A percentile compares a stretch with the other conserved stretches of the same genome.
Conservation (phyloP, 2,888 invertebrate genomes). For the Metellina segmentata region DNA sequence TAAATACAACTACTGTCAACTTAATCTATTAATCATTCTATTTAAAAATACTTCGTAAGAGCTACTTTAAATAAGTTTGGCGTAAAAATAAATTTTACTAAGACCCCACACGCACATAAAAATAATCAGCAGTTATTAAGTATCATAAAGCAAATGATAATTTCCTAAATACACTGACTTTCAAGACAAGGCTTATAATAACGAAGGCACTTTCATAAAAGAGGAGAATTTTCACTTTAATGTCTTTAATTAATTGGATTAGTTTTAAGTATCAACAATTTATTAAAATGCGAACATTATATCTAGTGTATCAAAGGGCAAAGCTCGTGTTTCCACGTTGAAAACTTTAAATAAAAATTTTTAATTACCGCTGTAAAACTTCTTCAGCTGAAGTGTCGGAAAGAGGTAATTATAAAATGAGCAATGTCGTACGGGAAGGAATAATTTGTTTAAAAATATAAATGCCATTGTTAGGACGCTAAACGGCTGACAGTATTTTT, state of each 20-base stretch:
- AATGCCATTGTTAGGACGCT: too few relatives aligned
- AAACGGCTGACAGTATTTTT: too few relatives aligned
- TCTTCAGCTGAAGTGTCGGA: neutral
- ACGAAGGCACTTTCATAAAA: neutral
- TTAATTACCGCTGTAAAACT: neutral
- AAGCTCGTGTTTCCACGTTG: neutral
- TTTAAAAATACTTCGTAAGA: too few relatives aligned
- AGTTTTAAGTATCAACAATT: conserved; percentile 17
- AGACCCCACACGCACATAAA: neutral
- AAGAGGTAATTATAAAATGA: neutral
- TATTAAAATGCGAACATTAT: neutral
- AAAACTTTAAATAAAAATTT: neutral
- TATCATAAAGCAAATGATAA: neutral
- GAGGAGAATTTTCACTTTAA: neutral
- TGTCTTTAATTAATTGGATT: conserved; percentile 1
- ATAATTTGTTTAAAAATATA: too few relatives aligned
- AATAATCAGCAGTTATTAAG: neutral
- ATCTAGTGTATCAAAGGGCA: neutral
- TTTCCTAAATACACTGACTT: neutral
- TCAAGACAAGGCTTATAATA: neutral
- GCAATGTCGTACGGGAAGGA: too few relatives aligned
- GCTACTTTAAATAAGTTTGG: too few relatives aligned
- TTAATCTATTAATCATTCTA: too few relatives aligned
- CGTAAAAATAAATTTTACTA: too few relatives aligned
- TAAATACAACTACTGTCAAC: too few relatives aligned